phyloP scores from a whole-genome alignment of 2,113 vertebrate genomes.

The Recurvirostra avosetta region DNA sequence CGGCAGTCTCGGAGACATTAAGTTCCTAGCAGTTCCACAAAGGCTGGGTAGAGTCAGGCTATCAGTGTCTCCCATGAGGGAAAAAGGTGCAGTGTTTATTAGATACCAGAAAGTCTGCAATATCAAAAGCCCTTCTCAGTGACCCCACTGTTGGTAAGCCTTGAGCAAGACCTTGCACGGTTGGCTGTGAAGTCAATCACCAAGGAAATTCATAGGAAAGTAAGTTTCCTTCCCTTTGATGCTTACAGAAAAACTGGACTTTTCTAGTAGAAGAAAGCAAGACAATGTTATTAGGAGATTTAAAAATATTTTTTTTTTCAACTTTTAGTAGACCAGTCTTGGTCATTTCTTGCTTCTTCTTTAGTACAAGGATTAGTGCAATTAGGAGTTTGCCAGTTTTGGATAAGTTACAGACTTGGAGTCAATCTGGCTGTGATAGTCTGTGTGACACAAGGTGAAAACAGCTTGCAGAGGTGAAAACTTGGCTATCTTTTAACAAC shows the following conservation, averaged over 20 bases:
- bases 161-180: neutral
- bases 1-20: neutral
- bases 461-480: neutral
- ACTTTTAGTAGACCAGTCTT: neutral
- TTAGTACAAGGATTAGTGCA: neutral
- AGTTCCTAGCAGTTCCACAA: neutral
- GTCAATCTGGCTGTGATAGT: neutral
- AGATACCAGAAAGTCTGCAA: neutral
- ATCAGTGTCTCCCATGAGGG: neutral
- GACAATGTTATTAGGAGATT: neutral
- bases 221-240: neutral
- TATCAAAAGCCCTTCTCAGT: neutral
- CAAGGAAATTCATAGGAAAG: neutral
- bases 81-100: neutral
- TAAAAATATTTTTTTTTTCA: neutral
- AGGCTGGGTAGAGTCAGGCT: neutral
- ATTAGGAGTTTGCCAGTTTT: neutral
- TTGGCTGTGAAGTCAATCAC: neutral
- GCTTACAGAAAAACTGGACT: rapidly evolving
- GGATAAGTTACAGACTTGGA: neutral
- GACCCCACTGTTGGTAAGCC: neutral
- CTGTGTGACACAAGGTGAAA: neutral
- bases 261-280: neutral
- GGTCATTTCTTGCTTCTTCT: neutral
- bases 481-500: neutral